These are phyloP conservation scores for Cremastinae sp. DNA, from an alignment of 2,888 invertebrate genomes.

Conservation along the genomic window DNA sequence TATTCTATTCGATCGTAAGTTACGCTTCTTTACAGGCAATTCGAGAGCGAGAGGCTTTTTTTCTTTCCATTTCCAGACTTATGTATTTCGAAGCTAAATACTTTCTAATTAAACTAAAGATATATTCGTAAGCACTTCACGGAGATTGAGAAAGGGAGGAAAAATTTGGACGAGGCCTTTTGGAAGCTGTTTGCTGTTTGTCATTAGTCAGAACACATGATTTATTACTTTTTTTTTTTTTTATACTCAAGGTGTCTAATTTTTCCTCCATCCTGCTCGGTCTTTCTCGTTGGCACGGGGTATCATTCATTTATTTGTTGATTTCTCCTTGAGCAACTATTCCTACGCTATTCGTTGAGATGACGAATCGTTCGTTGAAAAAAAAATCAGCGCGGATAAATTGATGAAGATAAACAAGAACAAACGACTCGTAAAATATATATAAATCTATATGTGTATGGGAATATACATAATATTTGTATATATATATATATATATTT, in stretches of 20 bases:
- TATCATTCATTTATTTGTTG: slow-evolving; percentile 45
- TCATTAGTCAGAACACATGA: too few relatives aligned
- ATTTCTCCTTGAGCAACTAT: slow-evolving; percentile 62
- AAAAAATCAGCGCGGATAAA: not conserved
- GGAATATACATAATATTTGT: slow-evolving; percentile 2
- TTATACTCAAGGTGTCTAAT: slow-evolving; percentile 15
- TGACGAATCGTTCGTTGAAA: slow-evolving; percentile 4
- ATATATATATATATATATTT: slow-evolving; percentile 26
- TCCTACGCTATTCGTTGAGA: slow-evolving; percentile 51
- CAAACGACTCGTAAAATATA: too few relatives aligned
- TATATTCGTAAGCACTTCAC: slow-evolving; percentile 12
- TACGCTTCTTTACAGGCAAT: slow-evolving; percentile 25
- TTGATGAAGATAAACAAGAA: too few relatives aligned
- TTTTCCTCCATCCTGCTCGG: slow-evolving; percentile 14
- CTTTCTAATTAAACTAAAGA: not conserved
- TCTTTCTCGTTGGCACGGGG: slow-evolving; percentile 49
- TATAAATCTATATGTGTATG: not conserved
- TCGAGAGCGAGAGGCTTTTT: slow-evolving; percentile 59
- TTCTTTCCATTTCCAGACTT: slow-evolving; percentile 10
- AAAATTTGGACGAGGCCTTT: not conserved
- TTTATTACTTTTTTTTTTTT: too few relatives aligned
- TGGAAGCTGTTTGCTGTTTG: too few relatives aligned
- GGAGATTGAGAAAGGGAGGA: slow-evolving; percentile 29
- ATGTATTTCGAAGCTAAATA: not conserved
- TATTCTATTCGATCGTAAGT: not conserved